Evolutionary conservation across 2,113 vertebrate genomes (phyloP).

Genomic region (Microtus pennsylvanicus): DNA sequence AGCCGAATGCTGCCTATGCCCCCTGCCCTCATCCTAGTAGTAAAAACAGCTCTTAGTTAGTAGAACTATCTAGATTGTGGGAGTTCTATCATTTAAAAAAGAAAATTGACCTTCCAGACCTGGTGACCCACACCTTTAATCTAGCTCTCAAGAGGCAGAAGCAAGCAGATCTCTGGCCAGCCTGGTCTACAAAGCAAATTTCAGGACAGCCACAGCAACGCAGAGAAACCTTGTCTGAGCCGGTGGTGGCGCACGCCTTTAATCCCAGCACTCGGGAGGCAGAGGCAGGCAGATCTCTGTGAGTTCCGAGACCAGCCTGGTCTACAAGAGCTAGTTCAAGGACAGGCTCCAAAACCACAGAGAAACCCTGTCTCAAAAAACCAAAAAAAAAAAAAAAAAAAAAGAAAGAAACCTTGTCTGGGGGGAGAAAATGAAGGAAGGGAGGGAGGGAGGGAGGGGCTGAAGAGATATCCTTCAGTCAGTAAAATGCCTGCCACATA

Average conservation of each 20-base stretch:
- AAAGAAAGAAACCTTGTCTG: too few relatives aligned
- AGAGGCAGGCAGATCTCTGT: too few relatives aligned
- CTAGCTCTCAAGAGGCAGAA: neutral
- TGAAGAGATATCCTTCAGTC: neutral
- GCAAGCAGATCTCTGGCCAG: neutral
- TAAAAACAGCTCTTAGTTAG: neutral
- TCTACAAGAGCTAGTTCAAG: too few relatives aligned
- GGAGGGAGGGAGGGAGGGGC: too few relatives aligned
- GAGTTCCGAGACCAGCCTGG: too few relatives aligned
- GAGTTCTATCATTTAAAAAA: neutral
- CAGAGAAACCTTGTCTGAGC: neutral
- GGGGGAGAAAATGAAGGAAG: neutral
- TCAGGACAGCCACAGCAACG: neutral
- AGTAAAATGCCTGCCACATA: neutral
- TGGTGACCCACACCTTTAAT: neutral
- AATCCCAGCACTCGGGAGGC: too few relatives aligned
- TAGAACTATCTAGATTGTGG: neutral
- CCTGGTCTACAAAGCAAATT: neutral
- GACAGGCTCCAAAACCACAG: too few relatives aligned
- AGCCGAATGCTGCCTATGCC: fast-evolving
- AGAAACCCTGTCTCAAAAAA: too few relatives aligned
- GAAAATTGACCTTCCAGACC: neutral
- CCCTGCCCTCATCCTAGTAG: neutral
- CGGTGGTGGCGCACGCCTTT: too few relatives aligned
- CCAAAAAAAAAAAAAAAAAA: too few relatives aligned